Base-by-base conservation (phyloP, 1,140 invertebrate species). In the Bombus waltoni region DNA sequence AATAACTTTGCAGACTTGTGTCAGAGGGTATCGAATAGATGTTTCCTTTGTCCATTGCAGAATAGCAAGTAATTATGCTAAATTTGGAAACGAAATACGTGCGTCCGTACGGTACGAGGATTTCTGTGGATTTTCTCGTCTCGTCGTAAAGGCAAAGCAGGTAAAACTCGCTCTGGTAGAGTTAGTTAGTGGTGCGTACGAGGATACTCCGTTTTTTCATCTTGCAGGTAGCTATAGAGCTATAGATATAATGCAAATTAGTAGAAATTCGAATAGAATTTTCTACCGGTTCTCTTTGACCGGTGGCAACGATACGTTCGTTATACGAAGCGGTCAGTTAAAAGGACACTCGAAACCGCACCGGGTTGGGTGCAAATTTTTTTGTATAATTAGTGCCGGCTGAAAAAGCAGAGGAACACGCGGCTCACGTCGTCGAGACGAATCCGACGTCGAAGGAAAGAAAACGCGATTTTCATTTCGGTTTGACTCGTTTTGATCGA, bases 381-480 rank as follows among this genome's bases (percentile, higher is more conserved):
- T 89, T 68, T 72, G 78, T 80, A 87, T 90, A 90, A 90, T 90
- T 90, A 90, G 85, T 32, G 77, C 62, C 40, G 44, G 77, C 53
- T 62, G 77, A 89, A 90, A 90, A 90, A 70, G 62, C 53, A 38
- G 40, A 53, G 70, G 35, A 11, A 78, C 87, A 90, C 89, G 85
- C 81, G 72, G 42, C 28, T 78, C 88, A 89, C 88, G 88, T 89
- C 85, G 84, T 65, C 65, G 75, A 44, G 79, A 77, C 71, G 83
- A 62, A 57, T 47, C 44, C 42, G 80, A 87, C 75, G 87, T 81
- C 66, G 59, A 62, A 35, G n/a, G 68, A 83, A 77, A 80, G 87
- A 73, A 78, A 70, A 87, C 85, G 85, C 79, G 89, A 90, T 89
- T 89, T 89, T 68, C 81, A 90, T 90, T 68, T 78, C 44, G 40